phyloP scores from a whole-genome alignment of 2,797 vertebrate genomes.

The Melanotaenia pygmaea region DNA sequence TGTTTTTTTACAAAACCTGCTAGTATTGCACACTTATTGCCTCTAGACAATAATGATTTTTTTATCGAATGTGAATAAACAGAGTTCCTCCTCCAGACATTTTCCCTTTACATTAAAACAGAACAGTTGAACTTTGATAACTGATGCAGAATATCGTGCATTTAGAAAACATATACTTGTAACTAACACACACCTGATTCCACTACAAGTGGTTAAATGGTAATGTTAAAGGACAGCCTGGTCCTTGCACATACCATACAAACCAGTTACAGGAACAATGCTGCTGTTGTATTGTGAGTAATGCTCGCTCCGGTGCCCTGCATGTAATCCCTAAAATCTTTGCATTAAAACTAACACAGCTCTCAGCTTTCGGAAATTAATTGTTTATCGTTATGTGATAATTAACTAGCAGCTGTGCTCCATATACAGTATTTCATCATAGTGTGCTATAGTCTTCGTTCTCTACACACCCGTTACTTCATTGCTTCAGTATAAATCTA shows the following conservation, averaged over 20 bases:
- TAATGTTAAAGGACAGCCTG: neutral
- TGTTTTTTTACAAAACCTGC: neutral
- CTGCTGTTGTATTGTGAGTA: slow-evolving; percentile 14
- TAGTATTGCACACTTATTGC: neutral
- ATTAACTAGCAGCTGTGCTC: neutral
- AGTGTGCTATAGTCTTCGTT: too few species aligned
- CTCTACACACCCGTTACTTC: too few species aligned
- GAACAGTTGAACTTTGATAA: too few species aligned
- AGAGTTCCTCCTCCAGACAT: too few species aligned
- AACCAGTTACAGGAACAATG: slow-evolving; percentile 23
- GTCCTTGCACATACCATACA: neutral
- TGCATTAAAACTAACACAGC: slow-evolving; percentile 31
- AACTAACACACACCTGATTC: too few species aligned
- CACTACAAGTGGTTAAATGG: too few species aligned
- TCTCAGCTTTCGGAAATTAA: slow-evolving; percentile 38
- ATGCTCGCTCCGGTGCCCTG: slow-evolving; percentile 13
- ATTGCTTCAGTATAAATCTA: neutral
- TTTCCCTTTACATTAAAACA: too few species aligned
- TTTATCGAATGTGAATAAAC: neutral
- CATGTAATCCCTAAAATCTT: slow-evolving; percentile 19
- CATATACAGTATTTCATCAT: neutral
- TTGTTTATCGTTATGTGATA: slow-evolving; percentile 54
- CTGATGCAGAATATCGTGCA: too few species aligned
- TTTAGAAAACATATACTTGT: too few species aligned
- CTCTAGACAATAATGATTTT: neutral